Evolutionary conservation across 2,113 vertebrate species (phyloP).

Genomic region (Asarcornis scutulata): DNA sequence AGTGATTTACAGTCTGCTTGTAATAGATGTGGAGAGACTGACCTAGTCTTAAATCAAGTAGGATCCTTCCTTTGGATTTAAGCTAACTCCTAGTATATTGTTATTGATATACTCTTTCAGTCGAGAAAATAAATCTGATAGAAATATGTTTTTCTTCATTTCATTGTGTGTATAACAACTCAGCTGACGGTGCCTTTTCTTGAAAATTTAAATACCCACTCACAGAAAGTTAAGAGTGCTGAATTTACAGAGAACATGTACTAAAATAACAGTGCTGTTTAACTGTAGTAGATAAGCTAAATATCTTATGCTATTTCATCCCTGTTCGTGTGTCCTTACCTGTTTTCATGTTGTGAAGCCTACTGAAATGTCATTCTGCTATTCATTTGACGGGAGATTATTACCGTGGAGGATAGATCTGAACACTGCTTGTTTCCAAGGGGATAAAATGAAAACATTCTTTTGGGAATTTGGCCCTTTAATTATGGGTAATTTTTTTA

Average conservation of each 20-base stretch:
- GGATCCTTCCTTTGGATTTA: neutral
- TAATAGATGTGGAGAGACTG: neutral
- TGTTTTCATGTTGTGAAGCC: neutral
- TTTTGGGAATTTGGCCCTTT: conserved; percentile 9
- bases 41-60: neutral
- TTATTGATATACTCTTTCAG: neutral
- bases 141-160: neutral
- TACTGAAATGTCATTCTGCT: neutral
- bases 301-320: neutral
- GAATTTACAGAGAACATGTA: neutral
- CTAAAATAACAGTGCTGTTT: neutral
- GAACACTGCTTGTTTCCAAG: neutral
- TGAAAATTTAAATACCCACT: neutral
- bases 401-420: neutral
- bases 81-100: neutral
- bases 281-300: neutral
- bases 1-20: neutral
- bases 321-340: neutral
- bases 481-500: conserved; percentile 33
- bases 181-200: neutral
- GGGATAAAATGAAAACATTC: neutral
- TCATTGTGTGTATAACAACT: neutral
- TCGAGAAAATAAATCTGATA: neutral
- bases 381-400: neutral
- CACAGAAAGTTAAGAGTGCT: neutral